These are phyloP conservation scores for Platichthys flesus DNA, from an alignment of 2,113 vertebrate species.

Conservation along the genomic window DNA sequence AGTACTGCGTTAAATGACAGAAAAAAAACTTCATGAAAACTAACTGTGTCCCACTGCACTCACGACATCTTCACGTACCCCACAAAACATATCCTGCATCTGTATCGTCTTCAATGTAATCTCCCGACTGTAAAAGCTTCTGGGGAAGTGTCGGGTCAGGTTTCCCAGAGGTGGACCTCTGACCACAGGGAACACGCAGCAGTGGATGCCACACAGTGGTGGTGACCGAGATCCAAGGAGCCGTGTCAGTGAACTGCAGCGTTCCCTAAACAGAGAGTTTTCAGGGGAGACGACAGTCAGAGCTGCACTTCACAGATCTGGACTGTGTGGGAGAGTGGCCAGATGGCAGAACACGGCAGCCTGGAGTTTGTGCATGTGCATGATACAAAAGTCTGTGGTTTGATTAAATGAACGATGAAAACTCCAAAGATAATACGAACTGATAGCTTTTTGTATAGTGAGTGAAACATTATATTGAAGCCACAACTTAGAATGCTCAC, in stretches of 20 bases:
- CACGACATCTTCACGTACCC: neutral
- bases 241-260: slow-evolving; percentile 33
- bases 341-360: slow-evolving; percentile 70
- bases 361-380: slow-evolving; percentile 49
- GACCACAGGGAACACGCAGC: slow-evolving; percentile 22
- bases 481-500: slow-evolving; percentile 1
- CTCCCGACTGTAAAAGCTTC: neutral
- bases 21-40: slow-evolving; percentile 13
- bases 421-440: slow-evolving; percentile 11
- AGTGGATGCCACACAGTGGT: neutral
- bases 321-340: slow-evolving; percentile 71
- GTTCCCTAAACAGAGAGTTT: slow-evolving; percentile 45
- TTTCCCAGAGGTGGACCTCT: slow-evolving; percentile 1
- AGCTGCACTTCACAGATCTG: slow-evolving; percentile 69
- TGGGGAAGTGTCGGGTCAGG: neutral
- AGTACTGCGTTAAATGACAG: slow-evolving; percentile 7
- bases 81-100: neutral
- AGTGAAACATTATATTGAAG: neutral
- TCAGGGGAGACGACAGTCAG: slow-evolving; percentile 62
- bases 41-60: neutral
- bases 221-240: slow-evolving; percentile 45
- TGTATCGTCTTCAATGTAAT: neutral
- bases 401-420: slow-evolving; percentile 25
- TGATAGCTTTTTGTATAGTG: slow-evolving; percentile 21
- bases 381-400: slow-evolving; percentile 45